Conservation (phyloP, 1,140 invertebrate species). For the Drosophila pachea region DNA sequence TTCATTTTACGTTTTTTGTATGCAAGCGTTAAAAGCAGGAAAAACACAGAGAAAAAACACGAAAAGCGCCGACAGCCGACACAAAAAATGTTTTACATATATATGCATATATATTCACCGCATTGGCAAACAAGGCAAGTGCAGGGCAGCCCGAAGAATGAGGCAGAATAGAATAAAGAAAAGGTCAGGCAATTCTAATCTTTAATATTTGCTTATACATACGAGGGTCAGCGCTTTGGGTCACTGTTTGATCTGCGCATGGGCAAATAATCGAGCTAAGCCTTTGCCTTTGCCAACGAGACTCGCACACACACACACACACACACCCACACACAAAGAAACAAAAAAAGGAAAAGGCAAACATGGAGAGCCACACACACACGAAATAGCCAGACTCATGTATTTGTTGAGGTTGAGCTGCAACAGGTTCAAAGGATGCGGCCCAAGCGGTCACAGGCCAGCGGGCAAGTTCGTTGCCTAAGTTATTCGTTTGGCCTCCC, state of each 20-base stretch:
- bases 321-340: slow-evolving; percentile 15
- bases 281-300: slow-evolving; percentile 47
- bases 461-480: slow-evolving; percentile 42
- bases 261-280: slow-evolving; percentile 62
- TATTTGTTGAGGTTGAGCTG: slow-evolving; percentile 71
- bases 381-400: slow-evolving; percentile 37
- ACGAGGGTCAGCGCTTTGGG: slow-evolving; percentile 58
- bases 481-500: slow-evolving; percentile 42
- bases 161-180: slow-evolving; percentile 27
- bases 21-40: slow-evolving; percentile 47
- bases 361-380: slow-evolving; percentile 21
- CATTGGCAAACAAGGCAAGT: slow-evolving; percentile 69
- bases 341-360: slow-evolving; percentile 57
- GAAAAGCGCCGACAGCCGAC: slow-evolving; percentile 18
- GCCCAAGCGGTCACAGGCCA: slow-evolving; percentile 19
- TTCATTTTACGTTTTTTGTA: slow-evolving; percentile 19
- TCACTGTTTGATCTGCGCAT: slow-evolving; percentile 68
- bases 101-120: slow-evolving; percentile 44
- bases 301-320: slow-evolving; percentile 6
- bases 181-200: slow-evolving; percentile 55
- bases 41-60: slow-evolving; percentile 12
- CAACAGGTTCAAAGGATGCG: slow-evolving; percentile 75
- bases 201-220: slow-evolving; percentile 59
- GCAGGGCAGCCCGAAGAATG: slow-evolving; percentile 33
- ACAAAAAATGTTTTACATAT: slow-evolving; percentile 13